Evolutionary conservation across 2,113 vertebrate genomes (phyloP), one percentile per base, ranked within the genome.

Genomic region (Nycticorax nycticorax): DNA sequence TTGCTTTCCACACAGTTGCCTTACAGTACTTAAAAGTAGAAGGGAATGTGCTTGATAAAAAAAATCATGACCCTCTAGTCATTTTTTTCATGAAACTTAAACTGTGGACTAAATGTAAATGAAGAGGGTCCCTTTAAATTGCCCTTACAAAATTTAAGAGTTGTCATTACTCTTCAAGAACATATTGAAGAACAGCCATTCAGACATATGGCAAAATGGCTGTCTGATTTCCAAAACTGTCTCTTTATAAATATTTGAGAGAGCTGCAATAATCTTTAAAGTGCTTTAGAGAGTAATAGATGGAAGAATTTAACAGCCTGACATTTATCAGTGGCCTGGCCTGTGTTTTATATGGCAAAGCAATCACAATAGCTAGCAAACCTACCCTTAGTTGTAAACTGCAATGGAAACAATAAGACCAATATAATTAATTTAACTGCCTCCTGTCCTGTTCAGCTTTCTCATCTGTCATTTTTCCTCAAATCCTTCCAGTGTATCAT

Each of bases 221-320:
- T 68, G 52, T 47, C 80, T 91, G 87, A 68, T 95, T 92, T 95
- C 64, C 84, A 78, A 89, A 96, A 63, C 35, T 60, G 48, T 39
- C 57, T 78, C 84, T 87, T 92, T 84, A 62, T 77, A 94, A 95
- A 87, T 87, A 82, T 91, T 95, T 91, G 86, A 7, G 3, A 92
- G 59, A 92, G 21, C 30, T 91, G 60, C 56, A 87, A 75, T 55
- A 96, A 60, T 64, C 56, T 77, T 87, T 74, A 47, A 89, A 92
- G 60, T 89, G 56, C 64, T 92, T 86, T 71, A 72, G 64, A 78
- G 60, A 91, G 69, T 71, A 92, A 89, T 68, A 87, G 33, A 64
- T 48, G 47, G 80, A 81, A 91, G 82, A 94, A 78, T 18, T 94
- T 57, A 92, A 81, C 47, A 91, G 72, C 68, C 81, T 71, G 69